A percentile compares a stretch with the other conserved stretches of the same genome.
phyloP scores from a whole-genome alignment of 2,797 vertebrate genomes.

The Paratrypauchen microcephalus region DNA sequence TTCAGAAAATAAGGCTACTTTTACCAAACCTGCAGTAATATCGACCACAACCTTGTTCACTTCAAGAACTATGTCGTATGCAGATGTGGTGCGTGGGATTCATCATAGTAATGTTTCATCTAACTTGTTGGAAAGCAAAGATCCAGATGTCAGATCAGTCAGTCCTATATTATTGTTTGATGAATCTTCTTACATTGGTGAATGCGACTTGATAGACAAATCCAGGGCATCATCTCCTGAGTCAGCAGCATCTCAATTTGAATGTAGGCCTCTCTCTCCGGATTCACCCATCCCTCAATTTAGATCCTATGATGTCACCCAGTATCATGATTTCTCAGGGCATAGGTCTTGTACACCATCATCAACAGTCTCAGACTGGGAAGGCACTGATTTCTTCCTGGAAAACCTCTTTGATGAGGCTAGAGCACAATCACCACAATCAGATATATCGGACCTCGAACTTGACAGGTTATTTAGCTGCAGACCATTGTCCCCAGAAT shows the following conservation, averaged over 20 bases:
- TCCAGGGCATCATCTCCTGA: neutral
- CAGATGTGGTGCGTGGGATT: conserved; percentile 24
- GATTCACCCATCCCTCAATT: conserved; percentile 48
- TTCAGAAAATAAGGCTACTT: too few relatives aligned
- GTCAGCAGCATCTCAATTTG: neutral
- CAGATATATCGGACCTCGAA: conserved; percentile 28
- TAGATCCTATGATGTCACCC: neutral
- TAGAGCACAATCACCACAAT: conserved; percentile 35
- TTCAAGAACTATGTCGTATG: neutral
- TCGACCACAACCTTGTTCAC: too few relatives aligned
- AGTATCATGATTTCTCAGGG: neutral
- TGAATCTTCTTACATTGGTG: neutral
- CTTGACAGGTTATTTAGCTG: conserved; percentile 13
- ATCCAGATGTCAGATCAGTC: neutral
- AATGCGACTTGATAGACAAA: neutral
- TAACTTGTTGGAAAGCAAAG: neutral
- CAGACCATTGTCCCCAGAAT: conserved; percentile 38
- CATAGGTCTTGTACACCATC: conserved; percentile 24
- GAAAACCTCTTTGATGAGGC: conserved; percentile 21
- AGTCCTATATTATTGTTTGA: neutral
- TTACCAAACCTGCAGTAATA: too few relatives aligned
- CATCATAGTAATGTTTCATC: neutral
- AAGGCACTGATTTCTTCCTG: conserved; percentile 27
- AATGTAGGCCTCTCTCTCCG: conserved; percentile 24
- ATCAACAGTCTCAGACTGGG: conserved; percentile 44